Conservation (phyloP, 2,888 invertebrate species). For the Drosophila peninsularis region DNA sequence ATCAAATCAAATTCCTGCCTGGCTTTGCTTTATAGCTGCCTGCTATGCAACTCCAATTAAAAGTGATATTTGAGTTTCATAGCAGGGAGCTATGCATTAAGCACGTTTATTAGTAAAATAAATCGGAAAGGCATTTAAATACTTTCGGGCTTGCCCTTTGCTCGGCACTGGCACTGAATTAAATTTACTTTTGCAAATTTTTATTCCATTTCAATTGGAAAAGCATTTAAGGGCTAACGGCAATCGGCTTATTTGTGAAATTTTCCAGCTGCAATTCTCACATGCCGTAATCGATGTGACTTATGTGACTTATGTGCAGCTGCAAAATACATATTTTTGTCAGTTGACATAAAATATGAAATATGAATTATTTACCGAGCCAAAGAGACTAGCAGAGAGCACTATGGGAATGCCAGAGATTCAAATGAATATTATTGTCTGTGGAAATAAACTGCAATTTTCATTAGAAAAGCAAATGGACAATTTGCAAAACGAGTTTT, state of each 20-base stretch:
- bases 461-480: slow-evolving; percentile 39
- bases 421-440: slow-evolving; percentile 42
- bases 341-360: slow-evolving; percentile 37
- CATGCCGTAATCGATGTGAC: slow-evolving; percentile 43
- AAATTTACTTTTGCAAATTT: slow-evolving; percentile 12
- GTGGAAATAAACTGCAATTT: slow-evolving; percentile 43
- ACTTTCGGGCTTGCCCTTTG: slow-evolving; percentile 7
- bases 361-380: slow-evolving; percentile 34
- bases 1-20: background rate
- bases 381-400: slow-evolving; percentile 8
- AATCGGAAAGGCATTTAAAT: slow-evolving; percentile 1
- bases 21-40: background rate
- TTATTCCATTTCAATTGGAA: slow-evolving; percentile 23
- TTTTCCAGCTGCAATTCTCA: slow-evolving; percentile 29
- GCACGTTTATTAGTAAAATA: background rate
- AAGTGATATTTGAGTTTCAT: too few species aligned
- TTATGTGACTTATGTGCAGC: slow-evolving; percentile 33
- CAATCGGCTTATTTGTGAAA: slow-evolving; percentile 44
- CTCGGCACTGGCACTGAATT: background rate
- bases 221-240: slow-evolving; percentile 12
- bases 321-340: slow-evolving; percentile 29
- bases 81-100: too few species aligned
- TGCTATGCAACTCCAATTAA: background rate
- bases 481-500: slow-evolving; percentile 38
- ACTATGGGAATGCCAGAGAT: slow-evolving; percentile 25